A percentile compares a stretch with the other conserved stretches of the same genome.
These are phyloP conservation scores for Dryomyza anilis DNA, from an alignment of 2,888 invertebrate genomes.

Conservation along the genomic window DNA sequence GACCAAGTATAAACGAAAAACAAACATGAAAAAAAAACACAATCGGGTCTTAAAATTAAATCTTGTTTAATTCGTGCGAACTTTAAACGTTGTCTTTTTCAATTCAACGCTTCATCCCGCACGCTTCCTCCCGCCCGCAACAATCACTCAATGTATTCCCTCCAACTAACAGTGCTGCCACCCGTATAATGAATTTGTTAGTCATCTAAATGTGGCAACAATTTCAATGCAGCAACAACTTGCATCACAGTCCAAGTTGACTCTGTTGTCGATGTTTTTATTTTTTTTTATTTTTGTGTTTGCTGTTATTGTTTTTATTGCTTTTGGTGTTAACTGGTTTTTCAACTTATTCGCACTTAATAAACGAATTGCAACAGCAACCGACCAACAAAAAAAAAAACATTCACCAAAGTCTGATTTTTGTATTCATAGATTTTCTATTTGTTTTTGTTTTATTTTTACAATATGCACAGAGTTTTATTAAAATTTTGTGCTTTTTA, in stretches of 20 bases:
- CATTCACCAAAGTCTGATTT: too few relatives aligned
- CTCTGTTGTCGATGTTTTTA: background rate
- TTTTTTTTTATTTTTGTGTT: background rate
- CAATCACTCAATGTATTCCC: background rate
- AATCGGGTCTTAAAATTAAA: constrained; percentile 10
- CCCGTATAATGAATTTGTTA: too few relatives aligned
- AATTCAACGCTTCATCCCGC: background rate
- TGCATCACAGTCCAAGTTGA: constrained; percentile 4
- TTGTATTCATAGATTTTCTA: too few relatives aligned
- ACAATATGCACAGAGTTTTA: too few relatives aligned
- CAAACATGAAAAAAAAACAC: background rate
- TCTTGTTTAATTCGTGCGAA: constrained; percentile 10
- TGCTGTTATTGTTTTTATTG: constrained; percentile 2
- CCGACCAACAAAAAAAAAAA: too few relatives aligned
- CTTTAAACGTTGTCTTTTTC: background rate
- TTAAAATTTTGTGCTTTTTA: too few relatives aligned
- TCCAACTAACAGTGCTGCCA: too few relatives aligned
- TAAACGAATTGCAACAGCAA: background rate
- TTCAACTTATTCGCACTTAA: constrained; percentile 11
- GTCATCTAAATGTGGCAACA: background rate
- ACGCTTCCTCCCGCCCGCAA: background rate
- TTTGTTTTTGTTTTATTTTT: too few relatives aligned
- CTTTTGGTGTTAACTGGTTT: constrained; percentile 14
- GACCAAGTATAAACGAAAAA: background rate
- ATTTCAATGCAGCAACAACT: background rate